Evolutionary conservation across 2,888 invertebrate species (phyloP).

Genomic region (Pollenia labialis): DNA sequence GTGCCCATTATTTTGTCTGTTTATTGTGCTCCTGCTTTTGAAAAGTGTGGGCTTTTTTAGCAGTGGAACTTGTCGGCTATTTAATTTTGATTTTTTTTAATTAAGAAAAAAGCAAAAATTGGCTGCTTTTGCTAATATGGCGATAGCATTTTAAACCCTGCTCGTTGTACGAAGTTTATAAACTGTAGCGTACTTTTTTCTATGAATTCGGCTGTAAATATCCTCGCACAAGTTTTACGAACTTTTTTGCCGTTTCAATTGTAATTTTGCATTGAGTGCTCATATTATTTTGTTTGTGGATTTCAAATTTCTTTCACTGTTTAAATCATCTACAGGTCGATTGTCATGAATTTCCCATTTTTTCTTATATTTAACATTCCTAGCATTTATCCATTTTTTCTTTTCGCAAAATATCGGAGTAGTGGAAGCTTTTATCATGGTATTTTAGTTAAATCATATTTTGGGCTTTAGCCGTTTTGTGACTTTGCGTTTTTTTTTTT

Average conservation of each 20-base stretch:
- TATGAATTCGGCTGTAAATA: too few species aligned
- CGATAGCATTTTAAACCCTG: background rate
- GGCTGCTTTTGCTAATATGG: too few species aligned
- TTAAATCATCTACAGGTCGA: constrained; percentile 27
- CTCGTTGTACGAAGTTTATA: too few species aligned
- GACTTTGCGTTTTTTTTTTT: constrained; percentile 65
- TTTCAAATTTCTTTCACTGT: background rate
- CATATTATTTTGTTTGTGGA: background rate
- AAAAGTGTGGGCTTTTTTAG: too few species aligned
- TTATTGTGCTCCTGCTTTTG: too few species aligned
- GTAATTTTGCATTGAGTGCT: background rate
- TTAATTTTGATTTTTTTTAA: too few species aligned
- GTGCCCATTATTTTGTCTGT: too few species aligned
- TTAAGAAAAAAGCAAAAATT: too few species aligned
- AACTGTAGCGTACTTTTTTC: too few species aligned
- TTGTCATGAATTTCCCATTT: constrained; percentile 21
- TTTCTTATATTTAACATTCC: background rate
- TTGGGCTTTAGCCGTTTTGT: constrained; percentile 50
- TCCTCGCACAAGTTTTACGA: too few species aligned
- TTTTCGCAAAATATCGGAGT: background rate
- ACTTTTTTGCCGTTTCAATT: background rate
- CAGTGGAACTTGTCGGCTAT: too few species aligned
- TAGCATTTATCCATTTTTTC: background rate
- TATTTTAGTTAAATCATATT: constrained; percentile 34
- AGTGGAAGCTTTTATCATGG: constrained; percentile 30